Base-by-base conservation (phyloP, 2,888 invertebrate species). In the Drosophila pseudotakahashii region DNA sequence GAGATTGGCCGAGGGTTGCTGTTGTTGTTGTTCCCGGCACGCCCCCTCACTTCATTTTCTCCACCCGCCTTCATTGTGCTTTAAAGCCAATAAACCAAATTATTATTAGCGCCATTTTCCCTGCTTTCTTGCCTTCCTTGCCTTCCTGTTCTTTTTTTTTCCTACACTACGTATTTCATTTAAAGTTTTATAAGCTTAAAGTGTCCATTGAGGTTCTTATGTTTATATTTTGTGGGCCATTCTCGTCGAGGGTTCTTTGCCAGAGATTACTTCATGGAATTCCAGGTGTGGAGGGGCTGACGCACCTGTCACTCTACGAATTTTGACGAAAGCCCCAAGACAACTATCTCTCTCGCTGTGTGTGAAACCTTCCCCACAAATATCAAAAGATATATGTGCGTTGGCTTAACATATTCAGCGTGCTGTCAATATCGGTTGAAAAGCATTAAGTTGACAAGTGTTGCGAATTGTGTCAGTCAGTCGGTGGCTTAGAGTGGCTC, bases 51-150 rank as follows among this genome's bases (percentile, higher is more conserved):
- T 88, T 88, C 72, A 81, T 78, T 82, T 36, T 41, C 19, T 16
- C 3, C 9, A 14, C n/a, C 57, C 61, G 86, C 88, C 89, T 89
- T 83, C 85, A 90, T 90, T 89, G 88, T 89, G 85, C 88, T 88
- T 90, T 88, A 86, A 89, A 75, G 89, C 88, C 89, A 89, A 90
- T 90, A 90, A 90, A 90, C 89, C 89, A 89, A 90, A 90, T 90
- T 90, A 90, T 90, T 90, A 90, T 90, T 90, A 89, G 88, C 89
- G 86, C 86, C 89, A 89, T 89, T 88, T 84, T 86, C 37, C 45
- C 23, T 50, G 37, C 45, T 60, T 62, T 44, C 26, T 2, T 4
- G 26, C 6, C 13, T 19, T 19, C 11, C 19, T 2, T 4, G 26
- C 6, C 13, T 19, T 19, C 11, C 19, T n/a, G n/a, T n/a, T n/a